A percentile compares a stretch with the other conserved stretches of the same genome.
Evolutionary conservation across 1,140 invertebrate genomes (phyloP).

Genomic region (Hylaeus anthracinus): DNA sequence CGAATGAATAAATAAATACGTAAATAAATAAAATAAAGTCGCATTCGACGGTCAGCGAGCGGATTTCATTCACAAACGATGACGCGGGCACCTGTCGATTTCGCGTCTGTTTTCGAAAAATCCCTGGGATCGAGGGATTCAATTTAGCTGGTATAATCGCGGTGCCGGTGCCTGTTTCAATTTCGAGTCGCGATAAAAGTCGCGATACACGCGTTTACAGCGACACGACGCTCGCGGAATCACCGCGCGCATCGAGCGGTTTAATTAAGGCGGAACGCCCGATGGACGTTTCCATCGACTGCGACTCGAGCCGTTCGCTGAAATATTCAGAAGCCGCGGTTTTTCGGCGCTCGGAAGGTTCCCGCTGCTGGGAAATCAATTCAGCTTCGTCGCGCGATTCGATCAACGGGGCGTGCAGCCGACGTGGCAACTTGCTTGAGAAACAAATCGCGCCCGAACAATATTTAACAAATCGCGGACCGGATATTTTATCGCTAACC

Average conservation of each 20-base stretch:
- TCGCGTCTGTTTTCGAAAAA: slow-evolving; percentile 44
- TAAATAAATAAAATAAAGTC: slow-evolving; percentile 28
- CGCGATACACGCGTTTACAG: slow-evolving; percentile 42
- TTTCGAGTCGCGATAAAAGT: slow-evolving; percentile 50
- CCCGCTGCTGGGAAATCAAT: slow-evolving; percentile 15
- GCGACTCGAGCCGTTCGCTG: slow-evolving; percentile 8
- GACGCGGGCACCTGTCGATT: slow-evolving; percentile 46
- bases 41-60: slow-evolving; percentile 18
- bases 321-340: slow-evolving; percentile 22
- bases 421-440: neutral
- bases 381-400: neutral
- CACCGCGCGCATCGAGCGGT: slow-evolving; percentile 21
- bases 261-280: slow-evolving; percentile 45
- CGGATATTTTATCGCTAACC: too few species aligned
- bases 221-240: slow-evolving; percentile 20
- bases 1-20: slow-evolving; percentile 8
- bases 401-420: neutral
- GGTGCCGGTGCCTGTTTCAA: slow-evolving; percentile 39
- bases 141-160: slow-evolving; percentile 45
- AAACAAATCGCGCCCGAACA: neutral
- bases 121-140: slow-evolving; percentile 22
- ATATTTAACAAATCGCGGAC: too few species aligned
- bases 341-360: neutral
- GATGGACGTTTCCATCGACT: slow-evolving; percentile 35
- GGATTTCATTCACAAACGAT: slow-evolving; percentile 35